Conservation (phyloP, 2,113 vertebrate genomes). For the Apus apus region DNA sequence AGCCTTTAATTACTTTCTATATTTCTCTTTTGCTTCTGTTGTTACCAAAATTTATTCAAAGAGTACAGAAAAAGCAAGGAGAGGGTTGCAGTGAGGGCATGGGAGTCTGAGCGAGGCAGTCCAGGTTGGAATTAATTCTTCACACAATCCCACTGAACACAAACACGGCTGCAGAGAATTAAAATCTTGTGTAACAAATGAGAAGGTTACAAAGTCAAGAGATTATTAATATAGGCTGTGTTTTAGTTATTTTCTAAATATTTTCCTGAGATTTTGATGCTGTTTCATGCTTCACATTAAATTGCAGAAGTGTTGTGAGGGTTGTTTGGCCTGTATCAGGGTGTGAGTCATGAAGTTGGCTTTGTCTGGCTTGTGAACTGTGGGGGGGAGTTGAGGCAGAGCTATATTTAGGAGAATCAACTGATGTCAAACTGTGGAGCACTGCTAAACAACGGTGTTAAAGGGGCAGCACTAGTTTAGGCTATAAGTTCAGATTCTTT, state of each 20-base stretch:
- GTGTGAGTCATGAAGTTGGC: constrained; percentile 62
- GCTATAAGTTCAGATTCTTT: not conserved
- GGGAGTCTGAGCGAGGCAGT: not conserved
- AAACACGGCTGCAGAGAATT: rapidly evolving
- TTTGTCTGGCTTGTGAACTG: constrained; percentile 48
- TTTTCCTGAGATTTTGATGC: not conserved
- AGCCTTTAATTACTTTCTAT: not conserved
- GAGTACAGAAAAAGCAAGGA: not conserved
- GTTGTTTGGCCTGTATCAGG: constrained; percentile 36
- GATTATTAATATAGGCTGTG: not conserved
- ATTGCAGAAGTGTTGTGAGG: constrained; percentile 25
- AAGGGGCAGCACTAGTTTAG: not conserved
- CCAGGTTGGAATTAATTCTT: not conserved
- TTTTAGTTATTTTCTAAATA: constrained; percentile 1
- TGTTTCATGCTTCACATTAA: not conserved
- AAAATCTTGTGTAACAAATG: not conserved
- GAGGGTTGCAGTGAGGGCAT: not conserved
- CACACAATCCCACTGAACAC: not conserved
- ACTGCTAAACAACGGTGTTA: constrained; percentile 29
- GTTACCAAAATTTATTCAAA: not conserved
- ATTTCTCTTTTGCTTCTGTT: not conserved
- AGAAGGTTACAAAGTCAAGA: not conserved
- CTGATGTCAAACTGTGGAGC: constrained; percentile 47
- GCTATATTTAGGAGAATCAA: constrained; percentile 64
- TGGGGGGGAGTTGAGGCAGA: constrained; percentile 45